phyloP scores from a whole-genome alignment of 2,113 vertebrate species.

The Chascanopsetta lugubris region DNA sequence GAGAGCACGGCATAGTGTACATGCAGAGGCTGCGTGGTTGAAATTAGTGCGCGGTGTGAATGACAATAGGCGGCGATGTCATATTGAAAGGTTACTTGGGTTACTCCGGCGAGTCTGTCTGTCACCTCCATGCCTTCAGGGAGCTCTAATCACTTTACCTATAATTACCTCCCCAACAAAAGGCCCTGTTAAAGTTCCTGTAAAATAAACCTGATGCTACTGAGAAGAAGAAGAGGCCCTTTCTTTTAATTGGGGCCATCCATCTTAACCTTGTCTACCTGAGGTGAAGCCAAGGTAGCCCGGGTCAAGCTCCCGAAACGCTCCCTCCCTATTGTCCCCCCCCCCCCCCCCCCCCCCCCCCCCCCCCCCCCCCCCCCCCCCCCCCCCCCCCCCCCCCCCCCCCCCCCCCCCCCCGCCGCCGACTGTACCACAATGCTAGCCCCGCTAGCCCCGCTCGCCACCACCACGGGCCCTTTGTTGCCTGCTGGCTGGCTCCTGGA shows the following conservation, averaged over 20 bases:
- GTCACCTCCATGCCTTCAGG: constrained; percentile 83
- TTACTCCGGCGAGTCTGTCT: constrained; percentile 83
- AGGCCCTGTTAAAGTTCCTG: constrained; percentile 83
- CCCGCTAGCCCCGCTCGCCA: constrained; percentile 63
- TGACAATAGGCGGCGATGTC: constrained; percentile 81
- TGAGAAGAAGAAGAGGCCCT: constrained; percentile 78
- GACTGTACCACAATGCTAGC: constrained; percentile 65
- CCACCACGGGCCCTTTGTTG: constrained; percentile 72
- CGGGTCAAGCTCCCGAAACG: constrained; percentile 79
- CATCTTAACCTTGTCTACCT: constrained; percentile 86
- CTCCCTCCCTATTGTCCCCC: constrained; percentile 66
- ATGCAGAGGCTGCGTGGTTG: constrained; percentile 60
- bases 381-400: constrained; percentile 64
- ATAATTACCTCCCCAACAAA: constrained; percentile 85
- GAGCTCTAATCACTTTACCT: constrained; percentile 84
- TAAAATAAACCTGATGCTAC: constrained; percentile 84
- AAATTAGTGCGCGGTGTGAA: constrained; percentile 77
- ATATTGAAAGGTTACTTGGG: constrained; percentile 84
- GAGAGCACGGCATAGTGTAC: constrained; percentile 37
- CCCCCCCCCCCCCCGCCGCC: constrained; percentile 61
- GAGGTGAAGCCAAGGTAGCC: constrained; percentile 82
- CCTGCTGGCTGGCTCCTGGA: constrained; percentile 76
- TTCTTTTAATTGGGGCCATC: constrained; percentile 86
- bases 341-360: constrained; percentile 28
- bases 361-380: constrained; percentile 37